Percentiles rank a stretch among this genome's conserved stretches.
phyloP scores from a whole-genome alignment of 2,113 vertebrate species.

The Amazona guildingii region DNA sequence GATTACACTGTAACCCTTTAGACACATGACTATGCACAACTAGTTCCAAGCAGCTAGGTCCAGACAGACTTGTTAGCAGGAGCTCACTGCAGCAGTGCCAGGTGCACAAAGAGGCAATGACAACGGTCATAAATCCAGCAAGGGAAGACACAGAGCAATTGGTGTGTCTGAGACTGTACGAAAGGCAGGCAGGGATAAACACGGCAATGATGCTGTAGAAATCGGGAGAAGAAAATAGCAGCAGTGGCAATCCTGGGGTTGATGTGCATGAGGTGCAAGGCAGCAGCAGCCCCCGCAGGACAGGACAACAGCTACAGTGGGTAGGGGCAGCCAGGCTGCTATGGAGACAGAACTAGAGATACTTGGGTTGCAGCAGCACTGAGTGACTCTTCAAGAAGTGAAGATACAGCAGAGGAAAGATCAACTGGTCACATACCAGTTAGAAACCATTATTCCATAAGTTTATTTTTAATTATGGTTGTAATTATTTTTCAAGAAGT shows the following conservation, averaged over 20 bases:
- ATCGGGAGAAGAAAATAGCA: neutral
- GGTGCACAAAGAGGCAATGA: neutral
- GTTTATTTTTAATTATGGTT: neutral
- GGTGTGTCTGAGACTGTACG: accelerated
- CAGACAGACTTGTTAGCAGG: neutral
- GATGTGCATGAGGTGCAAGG: neutral
- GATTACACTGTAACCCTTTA: neutral
- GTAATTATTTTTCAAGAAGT: neutral
- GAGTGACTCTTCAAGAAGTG: neutral
- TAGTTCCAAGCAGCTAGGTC: neutral
- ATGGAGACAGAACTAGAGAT: neutral
- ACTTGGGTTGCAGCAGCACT: neutral
- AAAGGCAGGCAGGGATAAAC: neutral
- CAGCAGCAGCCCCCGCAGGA: neutral
- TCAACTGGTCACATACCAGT: neutral
- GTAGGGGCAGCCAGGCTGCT: neutral
- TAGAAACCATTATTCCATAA: neutral
- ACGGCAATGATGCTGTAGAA: neutral
- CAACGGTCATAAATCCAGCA: neutral
- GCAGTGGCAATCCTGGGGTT: neutral
- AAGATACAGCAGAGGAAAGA: neutral
- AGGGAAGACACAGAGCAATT: neutral
- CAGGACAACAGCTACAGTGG: neutral
- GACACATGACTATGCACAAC: neutral
- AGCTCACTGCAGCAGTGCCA: neutral